Base-by-base conservation (phyloP, 2,888 invertebrate species). In the Tiphia femorata region DNA sequence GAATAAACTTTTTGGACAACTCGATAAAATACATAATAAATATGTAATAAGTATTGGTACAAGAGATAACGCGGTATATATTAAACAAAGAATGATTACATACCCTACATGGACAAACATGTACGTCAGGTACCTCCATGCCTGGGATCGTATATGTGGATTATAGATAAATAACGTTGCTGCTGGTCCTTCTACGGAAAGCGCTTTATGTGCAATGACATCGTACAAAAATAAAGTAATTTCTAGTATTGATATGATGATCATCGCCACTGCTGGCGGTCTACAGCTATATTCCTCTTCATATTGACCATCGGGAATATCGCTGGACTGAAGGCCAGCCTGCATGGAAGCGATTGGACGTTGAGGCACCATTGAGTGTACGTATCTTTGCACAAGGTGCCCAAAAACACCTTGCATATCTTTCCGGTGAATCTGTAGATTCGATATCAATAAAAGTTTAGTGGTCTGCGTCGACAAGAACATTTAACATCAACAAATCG, bases 91-190 rank as follows among this genome's bases (percentile, higher is more conserved):
- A 38, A 27, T 33, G n/a, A 49, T 44, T 50, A 78, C 89, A 86
- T 81, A 93, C 92, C 96, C 96, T 60, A 95, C 92, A 84, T 98
- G 98, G 19, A 98, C 95, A 80, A 98, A 91, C 96, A 97, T 97
- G 80, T 99, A 99, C 0, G 95, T 93, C 42, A 97, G 74, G 82
- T 91, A 98, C 74, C 98, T 87, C 98, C 98, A 99, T 0, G 91
- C 92, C 85, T 99, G 93, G 49, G 91, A 87, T 59, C 97, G 88
- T 76, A 90, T 89, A 58, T 90, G 87, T 0, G 98, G 98, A 85
- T 95, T 91, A 84, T 96, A 97, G 64, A 98, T 95, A 67, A 97
- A 91, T 2, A 92, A 83, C 48, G 90, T 90, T 6, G 94, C 92
- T 27, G 93, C 89, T 0, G 96, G 94, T 0, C 96, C 95, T 23